Conservation (phyloP, 1,140 invertebrate genomes). For the Drosophila micromelanica region DNA sequence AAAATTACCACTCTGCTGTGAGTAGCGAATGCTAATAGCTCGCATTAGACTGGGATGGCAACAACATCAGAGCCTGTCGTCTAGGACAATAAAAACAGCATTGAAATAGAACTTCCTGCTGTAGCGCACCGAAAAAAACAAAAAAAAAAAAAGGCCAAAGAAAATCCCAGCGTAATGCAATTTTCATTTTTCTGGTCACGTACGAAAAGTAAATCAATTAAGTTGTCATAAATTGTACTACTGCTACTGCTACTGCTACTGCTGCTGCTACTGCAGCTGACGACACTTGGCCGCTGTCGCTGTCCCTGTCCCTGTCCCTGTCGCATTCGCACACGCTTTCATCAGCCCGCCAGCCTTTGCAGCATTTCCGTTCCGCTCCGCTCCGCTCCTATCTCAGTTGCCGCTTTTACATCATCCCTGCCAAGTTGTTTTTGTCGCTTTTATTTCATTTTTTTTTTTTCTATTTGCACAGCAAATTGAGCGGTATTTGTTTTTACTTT, state of each 20-base stretch:
- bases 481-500: slow-evolving; percentile 70
- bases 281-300: slow-evolving; percentile 44
- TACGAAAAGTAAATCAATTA: slow-evolving; percentile 83
- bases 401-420: slow-evolving; percentile 31
- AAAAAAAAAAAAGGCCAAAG: slow-evolving; percentile 49
- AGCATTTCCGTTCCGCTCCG: slow-evolving; percentile 10
- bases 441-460: slow-evolving; percentile 65
- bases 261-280: slow-evolving; percentile 67
- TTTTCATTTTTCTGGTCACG: slow-evolving; percentile 83
- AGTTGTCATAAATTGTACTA: slow-evolving; percentile 82
- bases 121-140: background rate
- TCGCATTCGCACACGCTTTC: slow-evolving; percentile 33
- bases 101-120: slow-evolving; percentile 76
- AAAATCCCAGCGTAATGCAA: slow-evolving; percentile 82
- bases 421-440: slow-evolving; percentile 43
- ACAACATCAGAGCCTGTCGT: slow-evolving; percentile 22
- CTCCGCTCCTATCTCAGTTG: slow-evolving; percentile 18
- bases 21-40: slow-evolving; percentile 55
- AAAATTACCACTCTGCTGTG: slow-evolving; percentile 2
- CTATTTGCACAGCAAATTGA: slow-evolving; percentile 76
- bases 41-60: slow-evolving; percentile 44
- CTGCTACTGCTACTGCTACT: slow-evolving; percentile 70
- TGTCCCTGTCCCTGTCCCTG: background rate
- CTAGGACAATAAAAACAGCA: slow-evolving; percentile 50
- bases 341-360: background rate